These are phyloP conservation scores for Myotis lucifugus DNA, from an alignment of 2,113 vertebrate genomes.

Conservation along the genomic window DNA sequence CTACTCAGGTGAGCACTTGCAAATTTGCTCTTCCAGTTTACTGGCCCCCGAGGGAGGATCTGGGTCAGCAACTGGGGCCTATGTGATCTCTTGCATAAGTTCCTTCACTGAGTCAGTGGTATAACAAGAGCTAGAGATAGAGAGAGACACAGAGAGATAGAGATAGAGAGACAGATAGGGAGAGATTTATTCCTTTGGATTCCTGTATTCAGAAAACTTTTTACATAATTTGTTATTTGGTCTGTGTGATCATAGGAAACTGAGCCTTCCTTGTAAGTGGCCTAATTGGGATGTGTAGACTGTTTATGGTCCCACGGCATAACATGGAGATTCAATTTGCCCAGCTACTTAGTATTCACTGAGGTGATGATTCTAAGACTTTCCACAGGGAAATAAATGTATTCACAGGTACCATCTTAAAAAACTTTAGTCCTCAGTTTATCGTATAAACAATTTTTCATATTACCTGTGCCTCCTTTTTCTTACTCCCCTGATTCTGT, in stretches of 20 bases:
- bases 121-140: neutral
- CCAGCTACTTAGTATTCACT: neutral
- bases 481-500: neutral
- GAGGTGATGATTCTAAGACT: neutral
- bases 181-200: neutral
- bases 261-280: neutral
- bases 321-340: neutral
- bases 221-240: neutral
- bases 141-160: neutral
- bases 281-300: neutral
- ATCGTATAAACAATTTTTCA: neutral
- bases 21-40: neutral
- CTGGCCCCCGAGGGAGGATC: neutral
- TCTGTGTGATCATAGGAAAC: neutral
- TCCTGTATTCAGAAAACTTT: neutral
- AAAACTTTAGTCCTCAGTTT: neutral
- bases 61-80: neutral
- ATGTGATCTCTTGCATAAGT: neutral
- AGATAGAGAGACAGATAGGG: neutral
- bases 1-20: neutral
- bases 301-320: neutral
- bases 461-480: neutral
- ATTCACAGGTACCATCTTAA: neutral
- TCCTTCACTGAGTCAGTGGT: neutral
- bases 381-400: neutral